Conservation (phyloP, 30 jellyfish, hydroid and myxozoan genomes). For the Cassiopea xamachana region DNA sequence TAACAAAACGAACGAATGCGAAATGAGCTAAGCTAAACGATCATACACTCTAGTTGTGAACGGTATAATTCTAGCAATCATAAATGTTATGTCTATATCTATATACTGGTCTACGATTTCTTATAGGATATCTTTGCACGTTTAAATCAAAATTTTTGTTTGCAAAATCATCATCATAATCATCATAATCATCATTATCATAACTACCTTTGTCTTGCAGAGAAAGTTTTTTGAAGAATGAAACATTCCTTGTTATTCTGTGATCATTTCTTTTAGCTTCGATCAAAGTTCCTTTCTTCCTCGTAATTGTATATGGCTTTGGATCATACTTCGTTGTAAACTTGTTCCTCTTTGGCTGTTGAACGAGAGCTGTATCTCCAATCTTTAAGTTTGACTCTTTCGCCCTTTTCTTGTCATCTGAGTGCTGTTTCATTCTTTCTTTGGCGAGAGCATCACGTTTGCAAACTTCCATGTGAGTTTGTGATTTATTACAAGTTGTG, state of each 20-base stretch:
- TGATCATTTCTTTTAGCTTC: neutral
- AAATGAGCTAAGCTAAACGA: neutral
- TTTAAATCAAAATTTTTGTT: neutral
- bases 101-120: neutral
- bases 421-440: constrained; percentile 24
- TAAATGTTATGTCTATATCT: neutral
- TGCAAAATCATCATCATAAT: neutral
- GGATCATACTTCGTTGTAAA: constrained; percentile 2
- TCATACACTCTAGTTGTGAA: neutral
- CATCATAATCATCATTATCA: neutral
- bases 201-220: neutral
- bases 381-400: neutral
- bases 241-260: neutral
- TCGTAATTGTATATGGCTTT: neutral
- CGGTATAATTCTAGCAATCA: neutral
- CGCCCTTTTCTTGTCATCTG: constrained; percentile 9
- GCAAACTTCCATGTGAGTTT: neutral
- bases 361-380: constrained; percentile 11
- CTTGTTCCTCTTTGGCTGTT: neutral
- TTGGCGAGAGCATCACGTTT: constrained; percentile 13
- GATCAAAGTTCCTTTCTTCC: neutral
- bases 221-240: neutral
- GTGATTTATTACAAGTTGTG: neutral
- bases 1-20: neutral
- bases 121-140: neutral